A percentile compares a stretch with the other conserved stretches of the same genome.
phyloP scores from a whole-genome alignment of 2,888 invertebrate species.

The Ommatoiulus sabulosus region DNA sequence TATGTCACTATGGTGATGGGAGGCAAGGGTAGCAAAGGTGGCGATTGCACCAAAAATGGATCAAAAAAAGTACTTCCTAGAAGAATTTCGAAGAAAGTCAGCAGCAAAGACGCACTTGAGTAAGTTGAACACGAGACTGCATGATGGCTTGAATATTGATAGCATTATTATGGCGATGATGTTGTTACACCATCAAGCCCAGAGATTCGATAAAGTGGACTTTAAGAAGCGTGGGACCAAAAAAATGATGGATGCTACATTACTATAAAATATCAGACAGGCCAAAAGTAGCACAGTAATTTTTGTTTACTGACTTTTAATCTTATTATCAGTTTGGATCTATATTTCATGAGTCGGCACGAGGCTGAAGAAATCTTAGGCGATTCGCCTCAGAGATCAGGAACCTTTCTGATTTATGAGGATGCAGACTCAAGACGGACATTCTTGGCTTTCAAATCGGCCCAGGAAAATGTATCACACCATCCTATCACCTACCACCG shows the following conservation, averaged over 20 bases:
- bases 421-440: slow-evolving; percentile 49
- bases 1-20: neutral
- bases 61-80: neutral
- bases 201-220: too few species aligned
- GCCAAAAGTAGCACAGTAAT: too few species aligned
- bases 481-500: slow-evolving; percentile 16
- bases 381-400: slow-evolving; percentile 54
- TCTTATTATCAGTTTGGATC: slow-evolving; percentile 49
- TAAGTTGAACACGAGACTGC: neutral
- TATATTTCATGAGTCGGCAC: slow-evolving; percentile 52
- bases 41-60: neutral
- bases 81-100: neutral
- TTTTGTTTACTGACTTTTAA: neutral
- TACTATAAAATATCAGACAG: too few species aligned
- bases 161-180: too few species aligned
- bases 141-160: too few species aligned
- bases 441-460: slow-evolving; percentile 56
- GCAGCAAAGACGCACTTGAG: neutral
- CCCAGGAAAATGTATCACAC: neutral
- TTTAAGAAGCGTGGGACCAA: too few species aligned
- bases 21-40: neutral
- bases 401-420: slow-evolving; percentile 54
- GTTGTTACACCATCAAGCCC: too few species aligned
- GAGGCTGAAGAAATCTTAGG: slow-evolving; percentile 55
- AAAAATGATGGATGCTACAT: too few species aligned